A percentile compares a stretch with the other conserved stretches of the same genome.
These are phyloP conservation scores for Ochotona princeps DNA, from an alignment of 2,113 vertebrate genomes.

Conservation along the genomic window DNA sequence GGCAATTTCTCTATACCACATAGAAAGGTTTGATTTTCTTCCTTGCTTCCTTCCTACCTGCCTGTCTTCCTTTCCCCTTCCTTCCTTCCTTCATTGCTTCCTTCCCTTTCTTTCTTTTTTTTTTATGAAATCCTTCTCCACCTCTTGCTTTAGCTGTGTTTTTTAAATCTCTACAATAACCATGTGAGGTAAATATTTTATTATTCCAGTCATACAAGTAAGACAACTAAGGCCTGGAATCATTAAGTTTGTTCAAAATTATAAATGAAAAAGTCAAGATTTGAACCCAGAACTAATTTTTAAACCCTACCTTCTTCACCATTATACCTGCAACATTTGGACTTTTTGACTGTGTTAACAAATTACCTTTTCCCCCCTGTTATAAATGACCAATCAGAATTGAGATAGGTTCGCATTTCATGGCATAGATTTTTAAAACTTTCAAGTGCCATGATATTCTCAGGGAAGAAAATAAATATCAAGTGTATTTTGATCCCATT, in stretches of 20 bases:
- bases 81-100: no score
- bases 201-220: background rate
- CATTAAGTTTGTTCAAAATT: constrained; percentile 36
- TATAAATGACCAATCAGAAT: constrained; percentile 18
- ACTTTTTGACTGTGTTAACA: background rate
- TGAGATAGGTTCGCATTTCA: constrained; percentile 24
- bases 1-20: background rate
- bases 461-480: background rate
- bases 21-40: background rate
- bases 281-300: background rate
- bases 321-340: background rate
- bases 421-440: constrained; percentile 21
- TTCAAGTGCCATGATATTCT: background rate
- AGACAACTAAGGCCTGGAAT: constrained; percentile 1
- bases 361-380: background rate
- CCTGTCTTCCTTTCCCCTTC: no score
- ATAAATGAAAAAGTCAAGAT: background rate
- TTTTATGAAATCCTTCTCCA: background rate
- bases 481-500: background rate
- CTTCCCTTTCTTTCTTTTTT: background rate
- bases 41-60: no score
- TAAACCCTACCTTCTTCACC: background rate
- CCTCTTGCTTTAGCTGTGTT: background rate
- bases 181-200: background rate
- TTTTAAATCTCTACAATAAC: background rate